Evolutionary conservation across 2,797 vertebrate genomes (phyloP).

Genomic region (Discoglossus pictus): DNA sequence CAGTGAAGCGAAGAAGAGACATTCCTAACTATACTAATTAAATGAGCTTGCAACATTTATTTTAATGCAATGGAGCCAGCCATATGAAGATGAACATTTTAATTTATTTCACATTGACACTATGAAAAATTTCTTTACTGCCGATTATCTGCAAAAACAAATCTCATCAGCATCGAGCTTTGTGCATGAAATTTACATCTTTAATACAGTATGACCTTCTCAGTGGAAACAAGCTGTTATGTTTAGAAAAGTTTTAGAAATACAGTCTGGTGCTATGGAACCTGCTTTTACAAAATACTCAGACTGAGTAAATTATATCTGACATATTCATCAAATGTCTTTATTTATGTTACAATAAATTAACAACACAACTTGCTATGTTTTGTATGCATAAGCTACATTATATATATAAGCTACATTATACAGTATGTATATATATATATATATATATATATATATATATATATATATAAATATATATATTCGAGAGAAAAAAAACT

Average conservation of each 20-base stretch:
- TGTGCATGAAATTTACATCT: constrained; percentile 76
- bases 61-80: constrained; percentile 85
- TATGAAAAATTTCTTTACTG: constrained; percentile 81
- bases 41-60: constrained; percentile 87
- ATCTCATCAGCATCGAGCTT: constrained; percentile 79
- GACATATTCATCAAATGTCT: too few species aligned
- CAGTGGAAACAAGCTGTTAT: constrained; percentile 63
- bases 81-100: constrained; percentile 87
- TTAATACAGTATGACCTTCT: constrained; percentile 73
- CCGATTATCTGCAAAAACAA: constrained; percentile 81
- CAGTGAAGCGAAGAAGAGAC: constrained; percentile 81
- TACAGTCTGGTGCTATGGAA: neutral
- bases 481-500: too few species aligned
- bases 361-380: too few species aligned
- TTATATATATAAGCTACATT: too few species aligned
- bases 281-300: too few species aligned
- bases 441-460: too few species aligned
- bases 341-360: too few species aligned
- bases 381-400: too few species aligned
- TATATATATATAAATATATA: too few species aligned
- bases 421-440: too few species aligned
- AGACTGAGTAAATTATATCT: too few species aligned
- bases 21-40: constrained; percentile 87
- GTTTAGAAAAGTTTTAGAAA: constrained; percentile 69
- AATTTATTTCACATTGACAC: constrained; percentile 84